Base-by-base conservation (phyloP, 2,888 invertebrate species). In the Tipula confusa region DNA sequence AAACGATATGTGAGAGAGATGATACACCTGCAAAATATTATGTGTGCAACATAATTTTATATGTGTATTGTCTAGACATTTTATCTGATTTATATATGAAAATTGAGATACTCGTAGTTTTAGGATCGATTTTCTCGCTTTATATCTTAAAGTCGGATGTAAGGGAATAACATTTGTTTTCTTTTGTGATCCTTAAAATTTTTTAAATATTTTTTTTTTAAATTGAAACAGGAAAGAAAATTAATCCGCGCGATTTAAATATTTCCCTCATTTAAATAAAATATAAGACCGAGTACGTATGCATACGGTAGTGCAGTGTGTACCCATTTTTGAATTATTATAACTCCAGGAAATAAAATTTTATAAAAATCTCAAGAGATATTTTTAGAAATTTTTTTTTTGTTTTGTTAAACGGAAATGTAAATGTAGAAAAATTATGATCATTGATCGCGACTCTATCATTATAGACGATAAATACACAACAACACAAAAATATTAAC, bases 161-260 rank as follows among this genome's bases (percentile, higher is more conserved):
- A 11, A 64, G 64, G 64, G 64, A 64, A 64, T 64, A 64, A 24
- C 7, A 64, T 24, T 64, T 64, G 64, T 64, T 64, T 64, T 64
- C 64, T 64, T 64, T 64, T 64, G 64, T 64, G 64, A 64, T 64
- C 64, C 64, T 64, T 18, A 64, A 24, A 64, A 24, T 64, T 64
- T n/a, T n/a, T n/a, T n/a, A n/a, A n/a, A n/a, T n/a, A n/a, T n/a
- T n/a, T n/a, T n/a, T n/a, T n/a, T n/a, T n/a, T n/a, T 64, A 24
- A 9, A 64, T 11, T 18, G 64, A 24, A 64, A 64, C 24, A 64
- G 64, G 64, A 64, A 64, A 18, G 24, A 64, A 64, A 64, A 64
- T 64, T 64, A 64, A 64, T 64, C 64, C 64, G 64, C 64, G 64
- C 24, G 64, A 64, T 64, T 64, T 64, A 64, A 64, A 64, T 64